A percentile compares a stretch with the other conserved stretches of the same genome.
Evolutionary conservation across 2,113 vertebrate species (phyloP).

Genomic region (Symphodus melops): DNA sequence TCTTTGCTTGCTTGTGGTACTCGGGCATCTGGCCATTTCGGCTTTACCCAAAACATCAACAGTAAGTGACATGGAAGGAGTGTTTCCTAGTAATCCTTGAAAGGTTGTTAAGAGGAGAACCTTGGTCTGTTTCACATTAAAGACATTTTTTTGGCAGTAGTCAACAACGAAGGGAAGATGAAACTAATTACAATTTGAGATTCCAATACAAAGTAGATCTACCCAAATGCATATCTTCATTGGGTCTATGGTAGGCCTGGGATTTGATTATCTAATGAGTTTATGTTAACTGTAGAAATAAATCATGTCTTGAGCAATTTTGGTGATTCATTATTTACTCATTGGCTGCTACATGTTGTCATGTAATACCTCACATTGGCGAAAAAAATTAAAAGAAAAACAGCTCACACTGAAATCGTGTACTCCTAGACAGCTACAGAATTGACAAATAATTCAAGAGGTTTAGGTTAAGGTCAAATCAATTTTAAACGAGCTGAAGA

Average conservation of each 20-base stretch:
- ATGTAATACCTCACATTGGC: not conserved
- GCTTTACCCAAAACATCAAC: slow-evolving; percentile 44
- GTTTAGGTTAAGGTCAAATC: not conserved
- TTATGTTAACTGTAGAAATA: slow-evolving; percentile 55
- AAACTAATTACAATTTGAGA: slow-evolving; percentile 48
- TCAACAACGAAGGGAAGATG: slow-evolving; percentile 46
- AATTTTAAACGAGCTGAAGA: no score
- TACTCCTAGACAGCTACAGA: not conserved
- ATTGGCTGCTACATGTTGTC: slow-evolving; percentile 1
- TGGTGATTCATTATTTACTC: slow-evolving; percentile 65
- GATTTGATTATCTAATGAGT: slow-evolving; percentile 62
- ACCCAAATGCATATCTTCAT: slow-evolving; percentile 42
- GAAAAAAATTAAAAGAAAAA: not conserved
- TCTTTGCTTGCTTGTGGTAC: slow-evolving; percentile 42
- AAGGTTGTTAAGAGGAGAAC: slow-evolving; percentile 8
- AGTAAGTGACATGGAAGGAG: slow-evolving; percentile 57
- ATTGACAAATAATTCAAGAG: not conserved
- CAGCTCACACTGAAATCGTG: not conserved
- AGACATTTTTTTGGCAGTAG: slow-evolving; percentile 38
- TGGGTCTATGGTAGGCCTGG: slow-evolving; percentile 42
- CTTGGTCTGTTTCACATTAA: slow-evolving; percentile 52
- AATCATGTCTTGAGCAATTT: slow-evolving; percentile 40
- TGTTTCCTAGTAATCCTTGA: slow-evolving; percentile 56
- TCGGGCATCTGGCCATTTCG: slow-evolving; percentile 44
- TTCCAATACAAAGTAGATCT: slow-evolving; percentile 60